Evolutionary conservation across 2,113 vertebrate genomes (phyloP), one percentile per base, ranked within the genome.

Genomic region (Buteo buteo): DNA sequence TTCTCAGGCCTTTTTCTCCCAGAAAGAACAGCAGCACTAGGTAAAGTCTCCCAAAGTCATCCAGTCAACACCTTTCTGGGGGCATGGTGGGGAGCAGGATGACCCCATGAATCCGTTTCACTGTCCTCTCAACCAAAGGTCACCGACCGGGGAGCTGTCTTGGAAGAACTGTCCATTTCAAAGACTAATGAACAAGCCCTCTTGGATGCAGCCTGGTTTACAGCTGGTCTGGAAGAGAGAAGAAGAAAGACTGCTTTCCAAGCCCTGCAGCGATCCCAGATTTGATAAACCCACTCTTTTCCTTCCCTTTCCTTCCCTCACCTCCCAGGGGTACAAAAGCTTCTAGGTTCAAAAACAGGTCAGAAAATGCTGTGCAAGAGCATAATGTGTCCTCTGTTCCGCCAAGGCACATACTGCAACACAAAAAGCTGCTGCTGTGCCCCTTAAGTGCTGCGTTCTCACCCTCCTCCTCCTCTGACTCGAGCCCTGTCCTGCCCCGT

Each of bases 341-440:
- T 88, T 79, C 52, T 72, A 61, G 83, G 86, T 86, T 96, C 91
- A 92, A 69, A 76, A 85, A 44, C 73, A 85, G 90, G 92, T 93
- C 93, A 95, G 66, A 65, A 91, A 90, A 89, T 11, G 38, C 31
- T 36, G 55, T 87, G 31, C 47, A 74, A 79, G n/a, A 94, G 61
- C 28, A 79, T 85, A 93, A 79, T 2, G 2, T 6, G 6, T 40
- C 38, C 40, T 76, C 81, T 94, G 70, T 87, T 95, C 49, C 13
- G 58, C 49, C 57, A 79, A 10, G 13, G 34, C 87, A 65, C 70
- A 38, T 40, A 18, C 18, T 77, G 67, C 25, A 64, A 49, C 52
- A 47, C 31, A 81, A 38, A 80, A 55, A 69, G 50, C 7, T 29
- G 25, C 25, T 91, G 57, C n/a, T 1, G 1, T 52, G 57, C 11